Conservation (phyloP, 1,140 invertebrate species). For the Episyrphus balteatus region DNA sequence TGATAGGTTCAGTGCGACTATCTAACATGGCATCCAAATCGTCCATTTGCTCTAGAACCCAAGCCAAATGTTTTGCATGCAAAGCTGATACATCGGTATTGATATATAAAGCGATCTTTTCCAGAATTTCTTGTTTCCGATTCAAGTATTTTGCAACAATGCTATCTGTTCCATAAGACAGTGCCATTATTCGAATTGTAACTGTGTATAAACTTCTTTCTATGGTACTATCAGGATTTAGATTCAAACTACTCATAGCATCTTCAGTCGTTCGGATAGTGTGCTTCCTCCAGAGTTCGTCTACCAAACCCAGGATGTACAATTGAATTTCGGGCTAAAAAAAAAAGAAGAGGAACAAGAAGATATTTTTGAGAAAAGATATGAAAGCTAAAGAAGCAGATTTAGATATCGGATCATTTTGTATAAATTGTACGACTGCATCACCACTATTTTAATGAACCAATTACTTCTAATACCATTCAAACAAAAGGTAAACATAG, state of each 20-base stretch:
- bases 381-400: no score
- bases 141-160: background rate
- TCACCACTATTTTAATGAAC: no score
- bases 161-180: constrained; percentile 22
- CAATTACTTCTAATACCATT: no score
- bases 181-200: constrained; percentile 15
- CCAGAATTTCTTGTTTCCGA: constrained; percentile 1
- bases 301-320: constrained; percentile 20
- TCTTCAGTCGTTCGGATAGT: background rate
- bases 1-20: constrained; percentile 22
- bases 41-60: constrained; percentile 18
- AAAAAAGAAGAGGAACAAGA: background rate
- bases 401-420: no score
- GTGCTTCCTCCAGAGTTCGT: constrained; percentile 3
- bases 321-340: constrained; percentile 10
- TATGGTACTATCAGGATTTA: constrained; percentile 1
- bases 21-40: constrained; percentile 26
- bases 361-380: background rate
- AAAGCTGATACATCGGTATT: constrained; percentile 8
- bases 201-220: constrained; percentile 4
- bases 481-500: no score
- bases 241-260: background rate
- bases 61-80: constrained; percentile 18
- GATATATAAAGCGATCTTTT: constrained; percentile 9
- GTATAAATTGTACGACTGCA: no score